Evolutionary conservation across 2,888 invertebrate species (phyloP).

Genomic region (Coleophora deauratella): DNA sequence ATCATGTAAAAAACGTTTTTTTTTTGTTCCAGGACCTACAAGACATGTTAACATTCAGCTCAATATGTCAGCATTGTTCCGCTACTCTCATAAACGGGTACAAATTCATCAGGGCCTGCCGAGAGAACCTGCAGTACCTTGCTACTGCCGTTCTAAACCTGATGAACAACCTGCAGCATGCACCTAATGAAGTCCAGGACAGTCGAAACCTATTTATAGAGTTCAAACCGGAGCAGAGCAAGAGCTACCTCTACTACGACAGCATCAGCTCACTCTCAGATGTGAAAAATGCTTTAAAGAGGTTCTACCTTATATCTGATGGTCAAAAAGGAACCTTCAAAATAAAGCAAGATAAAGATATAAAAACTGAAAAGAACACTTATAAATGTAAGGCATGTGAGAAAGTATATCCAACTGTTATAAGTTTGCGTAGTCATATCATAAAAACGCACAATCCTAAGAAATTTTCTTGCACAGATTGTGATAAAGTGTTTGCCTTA

Average conservation of each 20-base stretch:
- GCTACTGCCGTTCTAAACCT: slow-evolving; percentile 29
- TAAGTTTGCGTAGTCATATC: slow-evolving; percentile 39
- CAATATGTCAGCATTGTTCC: slow-evolving; percentile 37
- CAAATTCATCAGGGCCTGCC: slow-evolving; percentile 32
- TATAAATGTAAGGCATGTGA: slow-evolving; percentile 40
- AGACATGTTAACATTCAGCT: slow-evolving; percentile 29
- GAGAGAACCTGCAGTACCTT: slow-evolving; percentile 29
- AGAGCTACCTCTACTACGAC: slow-evolving; percentile 37
- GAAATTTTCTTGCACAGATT: slow-evolving; percentile 34
- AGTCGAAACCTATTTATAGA: slow-evolving; percentile 37
- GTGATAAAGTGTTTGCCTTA: slow-evolving; percentile 36
- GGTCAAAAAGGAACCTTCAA: slow-evolving; percentile 13
- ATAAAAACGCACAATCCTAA: slow-evolving; percentile 45
- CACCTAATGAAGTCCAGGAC: slow-evolving; percentile 15
- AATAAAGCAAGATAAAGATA: slow-evolving; percentile 10
- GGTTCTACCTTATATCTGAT: slow-evolving; percentile 20
- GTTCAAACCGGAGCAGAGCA: slow-evolving; percentile 29
- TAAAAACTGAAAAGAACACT: slow-evolving; percentile 18
- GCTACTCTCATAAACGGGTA: slow-evolving; percentile 33
- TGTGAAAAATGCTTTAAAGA: slow-evolving; percentile 23
- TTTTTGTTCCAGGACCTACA: slow-evolving; percentile 37
- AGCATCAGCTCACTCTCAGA: slow-evolving; percentile 17
- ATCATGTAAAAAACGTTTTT: too few relatives aligned
- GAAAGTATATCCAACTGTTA: slow-evolving; percentile 29
- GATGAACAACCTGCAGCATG: slow-evolving; percentile 24